Percentiles rank a stretch among this genome's conserved stretches.
Conservation (phyloP, 2,888 invertebrate genomes). For the Aricia artaxerxes region DNA sequence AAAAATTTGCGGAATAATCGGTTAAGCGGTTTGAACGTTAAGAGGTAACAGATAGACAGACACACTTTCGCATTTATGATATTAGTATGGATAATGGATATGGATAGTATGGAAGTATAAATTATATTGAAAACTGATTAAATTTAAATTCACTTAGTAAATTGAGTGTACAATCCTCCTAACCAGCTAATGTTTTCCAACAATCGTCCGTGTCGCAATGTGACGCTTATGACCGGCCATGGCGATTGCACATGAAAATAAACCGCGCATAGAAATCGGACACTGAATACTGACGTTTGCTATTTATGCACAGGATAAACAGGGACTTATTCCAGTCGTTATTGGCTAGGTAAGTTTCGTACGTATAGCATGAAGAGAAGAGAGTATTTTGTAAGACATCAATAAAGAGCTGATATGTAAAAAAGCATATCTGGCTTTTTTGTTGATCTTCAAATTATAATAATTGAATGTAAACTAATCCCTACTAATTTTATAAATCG, state of each 20-base stretch:
- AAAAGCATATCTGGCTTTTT: too few species aligned
- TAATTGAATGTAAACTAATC: not conserved
- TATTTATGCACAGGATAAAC: not conserved
- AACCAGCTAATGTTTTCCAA: slow-evolving; percentile 33
- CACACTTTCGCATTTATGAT: too few species aligned
- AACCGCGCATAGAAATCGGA: not conserved
- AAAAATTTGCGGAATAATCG: too few species aligned
- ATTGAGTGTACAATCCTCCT: not conserved
- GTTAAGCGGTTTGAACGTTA: too few species aligned
- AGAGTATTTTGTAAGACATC: too few species aligned
- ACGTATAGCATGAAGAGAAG: not conserved
- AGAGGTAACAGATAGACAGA: too few species aligned
- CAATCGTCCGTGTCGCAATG: slow-evolving; percentile 33
- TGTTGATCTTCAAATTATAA: not conserved
- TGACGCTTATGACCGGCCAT: slow-evolving; percentile 31
- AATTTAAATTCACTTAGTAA: not conserved
- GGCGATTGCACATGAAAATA: slow-evolving; percentile 1
- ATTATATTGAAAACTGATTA: too few species aligned
- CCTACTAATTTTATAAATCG: not conserved
- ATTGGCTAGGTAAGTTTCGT: not conserved
- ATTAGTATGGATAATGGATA: too few species aligned
- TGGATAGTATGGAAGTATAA: too few species aligned
- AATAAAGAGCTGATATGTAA: too few species aligned
- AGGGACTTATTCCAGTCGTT: not conserved
- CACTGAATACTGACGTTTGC: not conserved